A percentile compares a stretch with the other conserved stretches of the same genome.
These are phyloP conservation scores for Drosophila parvula DNA, from an alignment of 1,140 invertebrate species.

Conservation along the genomic window DNA sequence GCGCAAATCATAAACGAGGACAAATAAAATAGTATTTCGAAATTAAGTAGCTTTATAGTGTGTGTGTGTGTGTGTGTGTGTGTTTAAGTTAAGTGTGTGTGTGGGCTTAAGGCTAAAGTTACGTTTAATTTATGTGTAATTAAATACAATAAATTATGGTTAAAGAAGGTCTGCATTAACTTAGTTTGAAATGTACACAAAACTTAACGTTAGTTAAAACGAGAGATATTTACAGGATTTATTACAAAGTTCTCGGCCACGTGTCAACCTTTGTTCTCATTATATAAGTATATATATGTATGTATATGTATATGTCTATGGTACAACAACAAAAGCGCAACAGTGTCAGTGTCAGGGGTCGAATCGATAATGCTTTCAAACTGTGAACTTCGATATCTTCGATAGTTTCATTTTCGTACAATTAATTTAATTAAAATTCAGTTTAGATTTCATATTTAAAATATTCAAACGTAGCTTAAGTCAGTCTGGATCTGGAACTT, in stretches of 20 bases:
- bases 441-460: conserved; percentile 47
- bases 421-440: conserved; percentile 57
- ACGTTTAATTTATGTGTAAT: conserved; percentile 55
- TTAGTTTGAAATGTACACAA: conserved; percentile 74
- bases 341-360: conserved; percentile 73
- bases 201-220: conserved; percentile 68
- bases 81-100: conserved; percentile 31
- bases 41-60: conserved; percentile 61
- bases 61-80: conserved; percentile 24
- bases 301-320: conserved; percentile 58
- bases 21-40: conserved; percentile 74
- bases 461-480: conserved; percentile 55
- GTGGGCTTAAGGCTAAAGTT: conserved; percentile 45
- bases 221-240: conserved; percentile 65
- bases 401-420: conserved; percentile 34
- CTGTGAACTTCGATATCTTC: conserved; percentile 24
- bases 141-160: conserved; percentile 74
- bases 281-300: conserved; percentile 26
- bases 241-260: conserved; percentile 69
- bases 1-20: conserved; percentile 56
- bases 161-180: conserved; percentile 61
- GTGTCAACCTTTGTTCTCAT: conserved; percentile 56
- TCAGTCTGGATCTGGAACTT: conserved; percentile 55
- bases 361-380: conserved; percentile 38
- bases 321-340: conserved; percentile 80